Conservation (phyloP, 2,888 invertebrate species). For the Amphipyra berbera region DNA sequence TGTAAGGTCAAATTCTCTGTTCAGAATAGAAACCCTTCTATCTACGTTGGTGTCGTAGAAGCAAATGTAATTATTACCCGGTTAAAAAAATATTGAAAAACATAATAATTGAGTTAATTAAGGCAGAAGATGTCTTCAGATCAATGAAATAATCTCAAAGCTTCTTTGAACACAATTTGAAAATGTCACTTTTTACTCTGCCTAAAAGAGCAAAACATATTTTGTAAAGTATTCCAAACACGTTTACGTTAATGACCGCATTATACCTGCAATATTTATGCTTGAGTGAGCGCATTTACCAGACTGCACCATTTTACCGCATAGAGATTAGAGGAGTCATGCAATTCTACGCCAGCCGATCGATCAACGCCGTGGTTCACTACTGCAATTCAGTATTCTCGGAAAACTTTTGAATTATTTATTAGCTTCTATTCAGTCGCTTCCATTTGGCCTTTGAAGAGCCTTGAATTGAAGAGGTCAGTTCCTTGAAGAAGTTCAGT, state of each 20-base stretch:
- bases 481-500: constrained; percentile 9
- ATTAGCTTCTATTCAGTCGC: constrained; percentile 28
- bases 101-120: no score
- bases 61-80: no score
- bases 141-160: background rate
- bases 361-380: constrained; percentile 27
- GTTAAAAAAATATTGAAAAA: no score
- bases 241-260: constrained; percentile 34
- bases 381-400: constrained; percentile 32
- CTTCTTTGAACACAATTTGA: no score
- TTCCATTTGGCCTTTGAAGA: constrained; percentile 20
- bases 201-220: background rate
- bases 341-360: constrained; percentile 32
- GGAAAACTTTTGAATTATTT: constrained; percentile 39
- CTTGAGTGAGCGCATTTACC: constrained; percentile 16
- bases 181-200: no score
- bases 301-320: constrained; percentile 46
- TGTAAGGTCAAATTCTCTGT: no score
- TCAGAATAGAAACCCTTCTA: no score
- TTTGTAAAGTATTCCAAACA: constrained; percentile 17
- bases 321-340: constrained; percentile 41
- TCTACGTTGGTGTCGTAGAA: no score
- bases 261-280: constrained; percentile 23
- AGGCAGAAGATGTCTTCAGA: no score
- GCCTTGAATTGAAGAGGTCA: constrained; percentile 23